These are phyloP conservation scores for Rhingia campestris DNA, from an alignment of 2,888 invertebrate genomes.

Conservation along the genomic window DNA sequence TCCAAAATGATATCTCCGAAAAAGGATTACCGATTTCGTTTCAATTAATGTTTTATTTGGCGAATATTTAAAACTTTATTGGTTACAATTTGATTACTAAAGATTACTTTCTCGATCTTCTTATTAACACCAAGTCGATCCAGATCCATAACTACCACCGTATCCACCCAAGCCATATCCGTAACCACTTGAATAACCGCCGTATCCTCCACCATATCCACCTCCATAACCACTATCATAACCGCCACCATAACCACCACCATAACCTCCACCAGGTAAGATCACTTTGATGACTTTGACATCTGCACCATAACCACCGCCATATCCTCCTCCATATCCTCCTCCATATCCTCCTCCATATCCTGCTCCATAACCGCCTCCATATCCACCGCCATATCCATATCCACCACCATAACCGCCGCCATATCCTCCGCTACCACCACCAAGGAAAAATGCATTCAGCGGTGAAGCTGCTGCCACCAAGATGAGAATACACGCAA, in stretches of 20 bases:
- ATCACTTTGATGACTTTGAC: constrained; percentile 50
- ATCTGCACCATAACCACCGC: constrained; percentile 36
- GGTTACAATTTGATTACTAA: no score
- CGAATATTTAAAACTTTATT: no score
- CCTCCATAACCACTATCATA: constrained; percentile 27
- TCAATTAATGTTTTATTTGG: no score
- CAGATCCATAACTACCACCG: background rate
- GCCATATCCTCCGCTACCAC: constrained; percentile 40
- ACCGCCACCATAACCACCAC: constrained; percentile 48
- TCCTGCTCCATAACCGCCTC: constrained; percentile 3
- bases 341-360: constrained; percentile 47
- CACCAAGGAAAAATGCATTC: constrained; percentile 61
- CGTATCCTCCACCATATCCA: constrained; percentile 12
- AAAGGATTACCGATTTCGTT: no score
- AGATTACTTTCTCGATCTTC: background rate
- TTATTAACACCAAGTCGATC: constrained; percentile 29
- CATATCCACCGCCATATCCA: constrained; percentile 8
- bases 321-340: constrained; percentile 41
- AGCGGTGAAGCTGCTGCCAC: constrained; percentile 61
- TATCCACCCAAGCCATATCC: constrained; percentile 14
- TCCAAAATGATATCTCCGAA: no score
- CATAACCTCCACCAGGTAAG: constrained; percentile 32
- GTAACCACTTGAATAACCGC: background rate
- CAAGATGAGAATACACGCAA: constrained; percentile 58
- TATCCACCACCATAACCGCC: constrained; percentile 38